Conservation (phyloP, 2,797 vertebrate species). For the Bradypodion ventrale region DNA sequence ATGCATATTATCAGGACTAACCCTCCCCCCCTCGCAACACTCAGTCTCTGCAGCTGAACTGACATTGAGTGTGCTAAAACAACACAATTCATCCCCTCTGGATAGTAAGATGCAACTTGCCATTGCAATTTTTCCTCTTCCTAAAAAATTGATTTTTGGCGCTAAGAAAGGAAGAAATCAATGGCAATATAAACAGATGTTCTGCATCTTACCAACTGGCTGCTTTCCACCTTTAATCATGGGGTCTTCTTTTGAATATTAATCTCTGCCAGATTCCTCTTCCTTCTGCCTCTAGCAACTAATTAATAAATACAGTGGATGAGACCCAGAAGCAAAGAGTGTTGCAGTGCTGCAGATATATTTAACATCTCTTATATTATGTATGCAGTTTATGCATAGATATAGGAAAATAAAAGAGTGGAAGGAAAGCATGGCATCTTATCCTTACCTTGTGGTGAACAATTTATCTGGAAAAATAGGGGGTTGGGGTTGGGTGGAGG, state of each 20-base stretch:
- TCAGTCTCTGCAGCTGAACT: background rate
- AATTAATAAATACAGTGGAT: background rate
- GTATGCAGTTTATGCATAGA: background rate
- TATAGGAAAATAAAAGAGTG: background rate
- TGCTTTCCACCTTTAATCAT: background rate
- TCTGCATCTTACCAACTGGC: background rate
- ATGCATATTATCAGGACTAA: too few relatives aligned
- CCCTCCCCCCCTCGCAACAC: background rate
- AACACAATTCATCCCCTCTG: background rate
- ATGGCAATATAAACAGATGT: slow-evolving; percentile 9
- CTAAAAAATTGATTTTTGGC: slow-evolving; percentile 9
- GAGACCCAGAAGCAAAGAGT: background rate
- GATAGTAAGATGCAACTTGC: slow-evolving; percentile 13
- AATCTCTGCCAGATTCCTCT: background rate
- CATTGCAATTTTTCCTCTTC: background rate
- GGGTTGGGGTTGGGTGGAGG: too few relatives aligned
- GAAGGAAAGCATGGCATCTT: background rate
- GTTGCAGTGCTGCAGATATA: background rate
- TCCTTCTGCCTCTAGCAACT: background rate
- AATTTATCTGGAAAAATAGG: background rate
- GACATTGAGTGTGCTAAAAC: background rate
- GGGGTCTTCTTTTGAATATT: slow-evolving; percentile 8
- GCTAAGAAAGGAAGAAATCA: slow-evolving; percentile 15
- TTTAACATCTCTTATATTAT: background rate
- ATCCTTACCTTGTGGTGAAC: background rate